Evolutionary conservation across 37 sponge, comb jelly and placozoan genomes (phyloP).

Genomic region (Axinella damicornis): DNA sequence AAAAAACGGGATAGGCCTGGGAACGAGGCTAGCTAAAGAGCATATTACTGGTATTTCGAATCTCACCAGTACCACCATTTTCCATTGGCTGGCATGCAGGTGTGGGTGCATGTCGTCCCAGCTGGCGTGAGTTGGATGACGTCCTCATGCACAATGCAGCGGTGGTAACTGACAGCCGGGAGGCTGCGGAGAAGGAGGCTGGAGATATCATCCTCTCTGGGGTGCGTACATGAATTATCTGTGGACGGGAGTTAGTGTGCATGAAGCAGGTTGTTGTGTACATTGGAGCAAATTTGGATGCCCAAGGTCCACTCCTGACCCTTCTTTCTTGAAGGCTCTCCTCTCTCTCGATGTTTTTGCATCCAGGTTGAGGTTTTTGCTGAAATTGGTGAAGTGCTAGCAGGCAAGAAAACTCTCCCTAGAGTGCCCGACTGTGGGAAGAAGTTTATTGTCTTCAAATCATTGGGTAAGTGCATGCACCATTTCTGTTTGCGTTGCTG

Average conservation of each 20-base stretch:
- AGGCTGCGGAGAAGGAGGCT: slow-evolving; percentile 85
- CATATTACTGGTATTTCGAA: too few relatives aligned
- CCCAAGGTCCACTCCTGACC: too few relatives aligned
- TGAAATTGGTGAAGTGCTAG: slow-evolving; percentile 80
- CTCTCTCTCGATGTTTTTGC: neutral
- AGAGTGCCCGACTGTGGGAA: slow-evolving; percentile 56
- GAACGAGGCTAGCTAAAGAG: too few relatives aligned
- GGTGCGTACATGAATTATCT: slow-evolving; percentile 1
- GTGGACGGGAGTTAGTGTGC: too few relatives aligned
- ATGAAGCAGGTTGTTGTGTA: too few relatives aligned
- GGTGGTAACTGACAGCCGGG: slow-evolving; percentile 81
- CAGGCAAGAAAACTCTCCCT: slow-evolving; percentile 48
- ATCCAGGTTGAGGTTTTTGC: slow-evolving; percentile 65
- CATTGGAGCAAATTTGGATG: too few relatives aligned
- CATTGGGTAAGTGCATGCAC: slow-evolving; percentile 85
- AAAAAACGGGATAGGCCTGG: too few relatives aligned
- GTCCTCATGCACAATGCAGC: slow-evolving; percentile 84
- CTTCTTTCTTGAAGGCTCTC: too few relatives aligned
- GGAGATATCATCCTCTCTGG: slow-evolving; percentile 87
- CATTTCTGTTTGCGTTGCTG: too few relatives aligned
- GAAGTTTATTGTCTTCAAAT: slow-evolving; percentile 82
- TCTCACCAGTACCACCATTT: too few relatives aligned
- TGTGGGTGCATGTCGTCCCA: slow-evolving; percentile 85
- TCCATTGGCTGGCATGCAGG: too few relatives aligned
- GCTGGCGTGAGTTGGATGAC: slow-evolving; percentile 91